Percentiles rank a stretch among this genome's conserved stretches.
Conservation (phyloP, 2,797 vertebrate species). For the Myotis planiceps region DNA sequence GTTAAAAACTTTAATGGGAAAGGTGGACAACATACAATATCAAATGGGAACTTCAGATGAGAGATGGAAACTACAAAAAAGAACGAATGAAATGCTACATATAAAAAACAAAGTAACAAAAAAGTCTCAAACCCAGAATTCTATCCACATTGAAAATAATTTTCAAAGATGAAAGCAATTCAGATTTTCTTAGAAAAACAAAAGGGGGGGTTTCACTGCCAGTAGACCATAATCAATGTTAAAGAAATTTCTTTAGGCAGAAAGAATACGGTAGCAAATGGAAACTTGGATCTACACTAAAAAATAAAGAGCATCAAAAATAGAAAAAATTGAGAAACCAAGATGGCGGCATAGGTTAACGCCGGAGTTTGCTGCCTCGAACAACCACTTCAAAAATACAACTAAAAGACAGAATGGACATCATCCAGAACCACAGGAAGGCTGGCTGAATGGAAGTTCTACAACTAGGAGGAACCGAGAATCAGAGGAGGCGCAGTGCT, state of each 20-base stretch:
- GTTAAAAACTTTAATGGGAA: background rate
- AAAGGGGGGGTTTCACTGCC: background rate
- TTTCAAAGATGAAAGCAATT: conserved; percentile 13
- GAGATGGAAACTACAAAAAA: background rate
- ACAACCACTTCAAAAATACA: no score
- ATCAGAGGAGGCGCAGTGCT: no score
- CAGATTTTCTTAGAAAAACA: background rate
- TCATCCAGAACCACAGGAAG: no score
- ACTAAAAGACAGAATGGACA: no score
- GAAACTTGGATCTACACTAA: background rate
- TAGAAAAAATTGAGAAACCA: background rate
- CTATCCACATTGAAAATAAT: background rate
- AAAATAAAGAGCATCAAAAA: background rate
- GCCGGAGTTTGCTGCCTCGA: no score
- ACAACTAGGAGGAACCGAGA: no score
- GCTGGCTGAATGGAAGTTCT: no score
- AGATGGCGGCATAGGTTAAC: no score
- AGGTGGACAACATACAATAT: background rate
- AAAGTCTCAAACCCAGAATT: background rate
- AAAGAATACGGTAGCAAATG: background rate
- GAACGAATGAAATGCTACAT: background rate
- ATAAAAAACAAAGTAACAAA: background rate
- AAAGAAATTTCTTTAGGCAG: background rate
- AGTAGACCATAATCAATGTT: background rate
- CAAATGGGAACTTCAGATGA: background rate